Percentiles rank a stretch among this genome's conserved stretches.
These are phyloP conservation scores for Scaptomyza parva DNA, from an alignment of 2,888 invertebrate genomes.

Conservation along the genomic window DNA sequence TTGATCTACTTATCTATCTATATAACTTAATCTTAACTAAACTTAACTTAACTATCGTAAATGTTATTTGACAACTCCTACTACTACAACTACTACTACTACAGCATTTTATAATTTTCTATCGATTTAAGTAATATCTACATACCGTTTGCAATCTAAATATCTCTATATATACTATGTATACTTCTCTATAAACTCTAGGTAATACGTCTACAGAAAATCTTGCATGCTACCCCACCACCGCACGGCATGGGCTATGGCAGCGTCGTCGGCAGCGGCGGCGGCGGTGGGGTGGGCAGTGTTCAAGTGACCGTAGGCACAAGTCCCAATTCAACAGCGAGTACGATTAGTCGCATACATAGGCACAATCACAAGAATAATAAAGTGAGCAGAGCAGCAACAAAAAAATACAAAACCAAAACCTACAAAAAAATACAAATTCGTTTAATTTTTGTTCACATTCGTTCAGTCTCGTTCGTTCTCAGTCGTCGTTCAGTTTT, in stretches of 20 bases:
- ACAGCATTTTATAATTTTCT: slow-evolving; percentile 20
- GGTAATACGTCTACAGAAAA: slow-evolving; percentile 93
- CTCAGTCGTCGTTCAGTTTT: slow-evolving; percentile 23
- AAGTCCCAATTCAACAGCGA: slow-evolving; percentile 83
- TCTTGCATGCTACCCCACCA: slow-evolving; percentile 88
- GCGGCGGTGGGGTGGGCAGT: slow-evolving; percentile 82
- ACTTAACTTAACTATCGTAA: slow-evolving; percentile 33
- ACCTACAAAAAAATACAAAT: slow-evolving; percentile 33
- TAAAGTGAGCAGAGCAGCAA: slow-evolving; percentile 83
- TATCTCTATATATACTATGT: slow-evolving; percentile 58
- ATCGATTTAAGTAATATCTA: slow-evolving; percentile 33
- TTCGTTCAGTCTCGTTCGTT: slow-evolving; percentile 36
- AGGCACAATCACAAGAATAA: slow-evolving; percentile 83
- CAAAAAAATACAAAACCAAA: not conserved
- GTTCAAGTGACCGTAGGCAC: slow-evolving; percentile 84
- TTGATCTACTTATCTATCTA: slow-evolving; percentile 12
- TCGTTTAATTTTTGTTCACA: slow-evolving; percentile 34
- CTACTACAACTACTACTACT: not conserved
- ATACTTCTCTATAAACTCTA: slow-evolving; percentile 82
- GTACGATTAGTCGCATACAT: slow-evolving; percentile 84
- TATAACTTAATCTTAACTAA: slow-evolving; percentile 11
- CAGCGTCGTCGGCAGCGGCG: slow-evolving; percentile 69
- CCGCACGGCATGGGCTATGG: slow-evolving; percentile 73
- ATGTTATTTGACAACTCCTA: slow-evolving; percentile 24
- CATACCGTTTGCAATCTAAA: slow-evolving; percentile 24